These are phyloP conservation scores for Paedocypris sp. DNA, from an alignment of 2,113 vertebrate genomes.

Conservation along the genomic window DNA sequence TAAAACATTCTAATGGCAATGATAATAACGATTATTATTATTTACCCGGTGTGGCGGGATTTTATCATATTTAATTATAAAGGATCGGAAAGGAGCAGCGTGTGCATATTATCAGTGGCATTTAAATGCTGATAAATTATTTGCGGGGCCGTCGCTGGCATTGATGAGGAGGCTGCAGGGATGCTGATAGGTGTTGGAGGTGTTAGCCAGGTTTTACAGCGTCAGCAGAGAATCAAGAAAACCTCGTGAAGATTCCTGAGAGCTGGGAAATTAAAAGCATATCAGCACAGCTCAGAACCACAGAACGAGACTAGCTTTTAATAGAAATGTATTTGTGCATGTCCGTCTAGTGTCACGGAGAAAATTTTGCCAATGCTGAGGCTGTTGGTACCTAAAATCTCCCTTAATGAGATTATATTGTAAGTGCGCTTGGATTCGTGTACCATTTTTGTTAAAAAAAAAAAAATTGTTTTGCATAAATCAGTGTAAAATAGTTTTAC, in stretches of 20 bases:
- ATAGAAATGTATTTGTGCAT: not conserved
- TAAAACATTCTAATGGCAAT: conserved; percentile 47
- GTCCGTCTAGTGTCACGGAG: not conserved
- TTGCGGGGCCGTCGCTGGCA: conserved; percentile 38
- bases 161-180: conserved; percentile 14
- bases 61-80: conserved; percentile 63
- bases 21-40: conserved; percentile 52
- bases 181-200: conserved; percentile 30
- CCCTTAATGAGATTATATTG: no score
- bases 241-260: conserved; percentile 30
- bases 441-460: no score
- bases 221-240: conserved; percentile 34
- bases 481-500: no score
- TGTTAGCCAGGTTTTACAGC: conserved; percentile 29
- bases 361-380: not conserved
- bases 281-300: conserved; percentile 35
- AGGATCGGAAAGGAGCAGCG: conserved; percentile 37
- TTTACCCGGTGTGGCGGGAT: conserved; percentile 43
- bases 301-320: not conserved
- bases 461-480: no score
- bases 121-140: conserved; percentile 49
- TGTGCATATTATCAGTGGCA: conserved; percentile 47
- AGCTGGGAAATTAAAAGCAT: conserved; percentile 40
- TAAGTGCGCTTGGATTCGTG: no score
- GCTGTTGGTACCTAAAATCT: not conserved